A percentile compares a stretch with the other conserved stretches of the same genome.
These are phyloP conservation scores for Bubo bubo DNA, from an alignment of 2,113 vertebrate genomes.

Conservation along the genomic window DNA sequence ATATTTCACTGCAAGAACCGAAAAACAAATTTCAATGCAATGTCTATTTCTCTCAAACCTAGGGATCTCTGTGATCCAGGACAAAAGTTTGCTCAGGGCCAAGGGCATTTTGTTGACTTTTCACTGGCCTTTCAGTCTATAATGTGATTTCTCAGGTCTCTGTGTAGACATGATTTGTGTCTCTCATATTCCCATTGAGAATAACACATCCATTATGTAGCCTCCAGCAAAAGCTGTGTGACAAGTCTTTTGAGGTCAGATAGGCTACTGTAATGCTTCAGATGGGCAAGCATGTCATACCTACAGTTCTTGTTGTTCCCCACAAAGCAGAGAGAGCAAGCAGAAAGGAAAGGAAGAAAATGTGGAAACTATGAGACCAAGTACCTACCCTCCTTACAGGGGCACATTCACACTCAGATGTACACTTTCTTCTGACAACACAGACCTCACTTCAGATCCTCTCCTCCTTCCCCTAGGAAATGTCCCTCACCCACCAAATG, in stretches of 20 bases:
- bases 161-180: constrained; percentile 14
- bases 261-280: neutral
- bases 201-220: constrained; percentile 16
- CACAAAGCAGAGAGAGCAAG: neutral
- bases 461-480: neutral
- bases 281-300: neutral
- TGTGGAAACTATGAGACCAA: neutral
- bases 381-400: neutral
- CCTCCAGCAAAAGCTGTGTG: neutral
- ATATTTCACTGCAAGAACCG: neutral
- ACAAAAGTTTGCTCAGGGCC: neutral
- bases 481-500: neutral
- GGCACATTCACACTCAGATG: neutral
- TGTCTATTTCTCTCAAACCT: neutral
- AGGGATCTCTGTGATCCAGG: neutral
- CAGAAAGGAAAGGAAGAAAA: neutral
- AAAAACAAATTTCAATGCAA: neutral
- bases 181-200: neutral
- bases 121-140: neutral
- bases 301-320: neutral
- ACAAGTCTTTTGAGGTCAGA: constrained; percentile 11
- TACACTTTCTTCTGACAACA: neutral
- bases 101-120: neutral
- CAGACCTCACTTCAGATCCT: neutral
- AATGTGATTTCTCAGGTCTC: neutral